These are phyloP conservation scores for Troides helena DNA, from an alignment of 2,888 invertebrate species.

Conservation along the genomic window DNA sequence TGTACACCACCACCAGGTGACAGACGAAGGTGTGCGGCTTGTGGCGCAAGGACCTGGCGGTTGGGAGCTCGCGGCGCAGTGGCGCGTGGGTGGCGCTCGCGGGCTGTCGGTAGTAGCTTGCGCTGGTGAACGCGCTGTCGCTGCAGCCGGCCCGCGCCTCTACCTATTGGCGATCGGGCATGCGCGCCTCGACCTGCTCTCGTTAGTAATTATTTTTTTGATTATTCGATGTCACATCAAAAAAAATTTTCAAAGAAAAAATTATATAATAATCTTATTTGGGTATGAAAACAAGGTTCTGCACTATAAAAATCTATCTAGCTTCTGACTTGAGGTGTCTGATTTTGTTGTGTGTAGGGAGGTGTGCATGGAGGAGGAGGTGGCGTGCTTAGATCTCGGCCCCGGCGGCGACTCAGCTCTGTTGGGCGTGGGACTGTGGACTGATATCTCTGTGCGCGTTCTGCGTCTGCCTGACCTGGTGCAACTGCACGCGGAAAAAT, in stretches of 20 bases:
- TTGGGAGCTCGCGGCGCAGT: slow-evolving; percentile 68
- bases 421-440: slow-evolving; percentile 97
- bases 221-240: too few species aligned
- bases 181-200: slow-evolving; percentile 31
- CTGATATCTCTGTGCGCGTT: slow-evolving; percentile 95
- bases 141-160: slow-evolving; percentile 91
- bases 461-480: slow-evolving; percentile 89
- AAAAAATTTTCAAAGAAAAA: too few species aligned
- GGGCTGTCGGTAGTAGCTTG: slow-evolving; percentile 94
- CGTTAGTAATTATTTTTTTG: slow-evolving; percentile 14
- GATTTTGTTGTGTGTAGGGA: slow-evolving; percentile 57
- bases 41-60: slow-evolving; percentile 68
- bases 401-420: slow-evolving; percentile 85
- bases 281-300: too few species aligned
- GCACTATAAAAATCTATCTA: too few species aligned
- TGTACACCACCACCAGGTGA: slow-evolving; percentile 59
- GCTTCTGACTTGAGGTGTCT: too few species aligned
- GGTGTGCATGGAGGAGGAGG: slow-evolving; percentile 92
- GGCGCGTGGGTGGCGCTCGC: slow-evolving; percentile 87
- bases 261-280: too few species aligned
- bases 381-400: slow-evolving; percentile 97
- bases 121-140: slow-evolving; percentile 88
- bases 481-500: slow-evolving; percentile 90
- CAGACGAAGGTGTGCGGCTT: slow-evolving; percentile 71
- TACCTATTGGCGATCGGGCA: slow-evolving; percentile 50